Conservation (phyloP, 2,888 invertebrate species). For the Temnothorax ravouxi region DNA sequence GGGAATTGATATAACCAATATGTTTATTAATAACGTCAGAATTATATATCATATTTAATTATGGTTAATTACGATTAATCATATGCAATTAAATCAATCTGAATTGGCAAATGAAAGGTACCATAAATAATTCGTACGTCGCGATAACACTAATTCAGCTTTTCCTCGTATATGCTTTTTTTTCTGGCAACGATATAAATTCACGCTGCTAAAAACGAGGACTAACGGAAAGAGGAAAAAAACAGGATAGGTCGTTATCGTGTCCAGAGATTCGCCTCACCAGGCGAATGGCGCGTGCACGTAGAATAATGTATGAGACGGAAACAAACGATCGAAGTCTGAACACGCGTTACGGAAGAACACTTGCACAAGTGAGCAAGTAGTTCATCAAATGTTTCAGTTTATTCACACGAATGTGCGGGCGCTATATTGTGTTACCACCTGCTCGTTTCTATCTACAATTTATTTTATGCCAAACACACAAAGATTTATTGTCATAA, state of each 20-base stretch:
- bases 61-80: background rate
- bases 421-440: background rate
- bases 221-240: constrained; percentile 16
- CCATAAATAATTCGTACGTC: background rate
- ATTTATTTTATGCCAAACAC: background rate
- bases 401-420: constrained; percentile 4
- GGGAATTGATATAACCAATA: background rate
- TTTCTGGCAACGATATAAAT: constrained; percentile 20
- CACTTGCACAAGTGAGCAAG: constrained; percentile 40
- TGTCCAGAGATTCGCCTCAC: constrained; percentile 58
- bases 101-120: background rate
- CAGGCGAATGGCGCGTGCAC: constrained; percentile 62
- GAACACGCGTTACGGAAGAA: constrained; percentile 52
- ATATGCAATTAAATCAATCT: background rate
- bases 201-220: background rate
- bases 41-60: background rate
- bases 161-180: constrained; percentile 14
- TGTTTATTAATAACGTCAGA: background rate
- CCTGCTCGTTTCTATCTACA: background rate
- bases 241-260: constrained; percentile 60
- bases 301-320: constrained; percentile 74
- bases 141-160: constrained; percentile 16
- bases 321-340: constrained; percentile 61
- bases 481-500: background rate
- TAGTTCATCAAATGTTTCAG: constrained; percentile 50